Conservation (phyloP, 1,140 invertebrate genomes). For the Drosophila ohnishii region DNA sequence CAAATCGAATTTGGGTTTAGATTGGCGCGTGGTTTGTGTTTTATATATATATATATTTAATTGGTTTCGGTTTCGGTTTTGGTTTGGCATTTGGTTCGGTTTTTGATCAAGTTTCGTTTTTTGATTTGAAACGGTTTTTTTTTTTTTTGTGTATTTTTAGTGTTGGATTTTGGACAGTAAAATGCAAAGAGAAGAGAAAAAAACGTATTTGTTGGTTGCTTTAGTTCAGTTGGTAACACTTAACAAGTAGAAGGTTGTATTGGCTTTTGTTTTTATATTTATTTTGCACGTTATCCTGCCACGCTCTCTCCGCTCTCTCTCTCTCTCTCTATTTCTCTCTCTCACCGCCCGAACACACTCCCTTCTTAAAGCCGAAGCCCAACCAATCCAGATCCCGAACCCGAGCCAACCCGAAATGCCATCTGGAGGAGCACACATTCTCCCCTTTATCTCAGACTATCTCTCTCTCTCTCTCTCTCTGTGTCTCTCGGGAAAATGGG, state of each 20-base stretch:
- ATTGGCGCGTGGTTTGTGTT: background rate
- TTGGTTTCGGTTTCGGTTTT: constrained; percentile 19
- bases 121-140: constrained; percentile 1
- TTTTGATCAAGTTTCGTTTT: constrained; percentile 17
- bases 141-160: constrained; percentile 26
- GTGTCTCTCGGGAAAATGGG: constrained; percentile 10
- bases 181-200: constrained; percentile 81
- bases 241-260: constrained; percentile 50
- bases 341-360: constrained; percentile 2
- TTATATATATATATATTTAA: constrained; percentile 15
- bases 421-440: background rate
- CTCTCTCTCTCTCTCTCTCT: background rate
- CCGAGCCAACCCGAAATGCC: constrained; percentile 20
- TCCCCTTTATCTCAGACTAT: background rate
- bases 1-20: constrained; percentile 32
- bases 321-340: background rate
- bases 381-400: constrained; percentile 6
- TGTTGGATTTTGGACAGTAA: constrained; percentile 60
- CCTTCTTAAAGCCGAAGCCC: constrained; percentile 4
- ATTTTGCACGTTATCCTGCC: constrained; percentile 2
- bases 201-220: constrained; percentile 69
- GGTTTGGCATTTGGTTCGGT: constrained; percentile 15
- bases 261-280: background rate
- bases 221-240: constrained; percentile 76
- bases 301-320: constrained; percentile 22